Evolutionary conservation across 2,797 vertebrate genomes (phyloP).

Genomic region (Xenops minutus): DNA sequence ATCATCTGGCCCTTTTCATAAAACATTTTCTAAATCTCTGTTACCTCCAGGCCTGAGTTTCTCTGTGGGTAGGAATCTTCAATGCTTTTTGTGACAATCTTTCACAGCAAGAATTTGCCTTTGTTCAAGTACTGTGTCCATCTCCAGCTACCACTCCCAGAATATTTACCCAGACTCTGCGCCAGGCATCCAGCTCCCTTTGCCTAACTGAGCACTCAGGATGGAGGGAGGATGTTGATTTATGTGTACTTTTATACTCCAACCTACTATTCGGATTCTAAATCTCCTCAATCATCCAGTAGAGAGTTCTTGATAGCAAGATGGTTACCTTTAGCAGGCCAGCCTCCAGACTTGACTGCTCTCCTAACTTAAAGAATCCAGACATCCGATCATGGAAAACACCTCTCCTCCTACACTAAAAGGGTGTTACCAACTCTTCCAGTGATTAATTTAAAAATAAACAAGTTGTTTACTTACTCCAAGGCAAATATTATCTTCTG

Average conservation of each 20-base stretch:
- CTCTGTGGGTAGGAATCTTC: neutral
- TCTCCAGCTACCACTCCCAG: neutral
- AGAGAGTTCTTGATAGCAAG: neutral
- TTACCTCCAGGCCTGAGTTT: neutral
- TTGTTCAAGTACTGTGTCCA: neutral
- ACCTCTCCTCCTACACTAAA: neutral
- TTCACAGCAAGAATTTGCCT: neutral
- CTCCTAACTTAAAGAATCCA: neutral
- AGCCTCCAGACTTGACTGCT: neutral
- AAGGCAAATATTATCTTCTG: neutral
- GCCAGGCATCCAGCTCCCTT: neutral
- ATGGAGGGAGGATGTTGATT: neutral
- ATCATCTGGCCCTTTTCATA: slow-evolving; percentile 61
- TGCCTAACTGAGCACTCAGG: neutral
- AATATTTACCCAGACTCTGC: neutral
- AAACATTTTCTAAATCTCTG: slow-evolving; percentile 9
- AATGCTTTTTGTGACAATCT: neutral
- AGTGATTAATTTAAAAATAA: neutral
- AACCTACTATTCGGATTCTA: neutral
- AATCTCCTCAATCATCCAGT: neutral
- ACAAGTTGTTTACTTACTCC: neutral
- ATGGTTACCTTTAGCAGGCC: neutral
- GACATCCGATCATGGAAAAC: neutral
- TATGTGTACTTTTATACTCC: neutral
- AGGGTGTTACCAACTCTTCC: neutral